Base-by-base conservation (phyloP, 1,140 invertebrate genomes). In the Macrosteles quadrilineatus region DNA sequence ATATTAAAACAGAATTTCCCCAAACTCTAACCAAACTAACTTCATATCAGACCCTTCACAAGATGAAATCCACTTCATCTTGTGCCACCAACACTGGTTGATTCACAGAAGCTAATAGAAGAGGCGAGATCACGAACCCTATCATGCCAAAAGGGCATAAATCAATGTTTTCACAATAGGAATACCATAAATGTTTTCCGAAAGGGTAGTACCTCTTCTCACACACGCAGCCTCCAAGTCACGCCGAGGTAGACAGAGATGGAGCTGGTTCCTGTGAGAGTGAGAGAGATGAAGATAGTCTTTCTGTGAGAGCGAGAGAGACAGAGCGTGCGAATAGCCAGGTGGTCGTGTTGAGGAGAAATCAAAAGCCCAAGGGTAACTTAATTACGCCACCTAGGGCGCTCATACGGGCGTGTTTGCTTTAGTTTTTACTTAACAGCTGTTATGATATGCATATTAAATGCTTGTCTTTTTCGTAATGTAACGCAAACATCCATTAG, bases 281-380 rank as follows among this genome's bases (percentile, higher is more conserved):
- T 3, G 6, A 6, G 47, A 50, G 47, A 50, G 47, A 50, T 4
- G 47, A 21, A 9, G 36, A 40, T 40, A 40, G 21, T 11, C 47
- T 17, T 19, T 11, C 11, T 4, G 21, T 4, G 47, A 19, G 4
- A 53, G 9, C 12, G 27, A 59, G 55, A 27, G 55, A 59, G 55
- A 53, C 11, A n/a, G 55, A 59, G 21, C 47, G 47, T 59, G 55
- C 9, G 55, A 59, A 59, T 6, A 2, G 4, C 25, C 55, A 59
- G 55, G 55, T 59, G 55, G 4, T 14, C 55, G 47, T 50, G 47
- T 50, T 59, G 55, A 9, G 55, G 55, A 59, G 55, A 59, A 59
- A 59, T 59, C 55, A 59, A 59, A 59, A 59, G 55, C 55, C 55
- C 55, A 25, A 30, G 55, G 55, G 55, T 59, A 59, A 59, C 55